Conservation (phyloP, 2,113 vertebrate genomes). For the Phycodurus eques region DNA sequence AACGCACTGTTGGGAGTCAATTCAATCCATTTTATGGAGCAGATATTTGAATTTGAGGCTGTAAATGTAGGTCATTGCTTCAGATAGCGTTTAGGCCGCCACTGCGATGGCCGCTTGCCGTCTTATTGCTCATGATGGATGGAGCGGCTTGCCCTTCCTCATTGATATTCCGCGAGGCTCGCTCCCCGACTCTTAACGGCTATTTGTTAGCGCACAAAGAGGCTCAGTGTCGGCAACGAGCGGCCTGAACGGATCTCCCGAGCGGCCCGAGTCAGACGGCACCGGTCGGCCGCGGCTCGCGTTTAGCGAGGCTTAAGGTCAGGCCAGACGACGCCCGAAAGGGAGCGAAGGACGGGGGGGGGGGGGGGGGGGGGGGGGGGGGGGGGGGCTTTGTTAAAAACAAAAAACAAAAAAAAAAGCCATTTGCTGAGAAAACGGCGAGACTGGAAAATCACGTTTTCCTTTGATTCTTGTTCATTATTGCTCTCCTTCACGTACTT, state of each 20-base stretch:
- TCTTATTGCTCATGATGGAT: constrained; percentile 41
- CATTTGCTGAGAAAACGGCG: constrained; percentile 28
- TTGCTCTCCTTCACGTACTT: constrained; percentile 51
- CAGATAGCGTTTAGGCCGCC: neutral
- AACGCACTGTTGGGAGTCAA: too few relatives aligned
- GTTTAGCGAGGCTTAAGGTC: constrained; percentile 60
- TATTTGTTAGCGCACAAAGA: constrained; percentile 74
- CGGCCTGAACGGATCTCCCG: constrained; percentile 68
- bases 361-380: constrained; percentile 22
- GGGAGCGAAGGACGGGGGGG: constrained; percentile 10
- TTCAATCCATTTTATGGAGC: neutral
- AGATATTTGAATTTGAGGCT: neutral
- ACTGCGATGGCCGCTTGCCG: constrained; percentile 1
- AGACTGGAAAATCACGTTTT: constrained; percentile 41
- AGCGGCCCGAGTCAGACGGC: constrained; percentile 50
- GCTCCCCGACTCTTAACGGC: constrained; percentile 65
- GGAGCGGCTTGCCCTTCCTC: constrained; percentile 47
- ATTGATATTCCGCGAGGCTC: constrained; percentile 66
- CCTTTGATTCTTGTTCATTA: constrained; percentile 43
- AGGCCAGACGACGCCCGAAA: constrained; percentile 38
- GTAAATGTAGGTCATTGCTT: neutral
- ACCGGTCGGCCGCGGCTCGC: constrained; percentile 59
- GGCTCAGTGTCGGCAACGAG: constrained; percentile 65
- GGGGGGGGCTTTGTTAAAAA: constrained; percentile 30
- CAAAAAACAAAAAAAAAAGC: too few relatives aligned